Evolutionary conservation across 1,140 invertebrate genomes (phyloP).

Genomic region (Araneus ventricosus): DNA sequence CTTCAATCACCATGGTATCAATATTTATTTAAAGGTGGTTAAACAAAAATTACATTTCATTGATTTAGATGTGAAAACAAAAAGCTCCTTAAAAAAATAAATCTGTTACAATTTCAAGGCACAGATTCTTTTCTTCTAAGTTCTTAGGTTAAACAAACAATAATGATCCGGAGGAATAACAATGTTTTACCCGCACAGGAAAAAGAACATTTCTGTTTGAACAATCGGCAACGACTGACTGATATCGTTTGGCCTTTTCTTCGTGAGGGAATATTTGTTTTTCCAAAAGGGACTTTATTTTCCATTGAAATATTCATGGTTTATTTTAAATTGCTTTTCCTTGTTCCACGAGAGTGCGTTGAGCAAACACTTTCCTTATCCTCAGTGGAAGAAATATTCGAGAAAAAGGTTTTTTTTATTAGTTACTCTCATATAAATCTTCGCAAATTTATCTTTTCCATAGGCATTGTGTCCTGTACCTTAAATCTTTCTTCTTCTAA

Average conservation of each 20-base stretch:
- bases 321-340: conserved; percentile 4
- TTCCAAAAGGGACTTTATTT: neutral
- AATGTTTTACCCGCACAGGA: too few species aligned
- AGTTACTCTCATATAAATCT: neutral
- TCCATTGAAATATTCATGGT: conserved; percentile 13
- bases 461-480: neutral
- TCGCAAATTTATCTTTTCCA: neutral
- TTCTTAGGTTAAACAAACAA: too few species aligned
- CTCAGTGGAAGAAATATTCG: neutral
- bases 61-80: too few species aligned
- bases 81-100: too few species aligned
- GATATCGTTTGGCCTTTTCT: neutral
- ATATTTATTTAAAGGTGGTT: too few species aligned
- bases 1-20: too few species aligned
- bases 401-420: neutral
- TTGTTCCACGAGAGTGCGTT: neutral
- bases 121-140: too few species aligned
- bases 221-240: too few species aligned
- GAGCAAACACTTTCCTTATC: neutral
- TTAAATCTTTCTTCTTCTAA: neutral
- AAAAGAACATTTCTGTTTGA: too few species aligned
- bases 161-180: too few species aligned
- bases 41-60: too few species aligned
- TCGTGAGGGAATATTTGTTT: neutral
- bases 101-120: too few species aligned